Percentiles rank a stretch among this genome's conserved stretches.
Evolutionary conservation across 2,888 invertebrate species (phyloP).

Genomic region (Drosophila lutescens): DNA sequence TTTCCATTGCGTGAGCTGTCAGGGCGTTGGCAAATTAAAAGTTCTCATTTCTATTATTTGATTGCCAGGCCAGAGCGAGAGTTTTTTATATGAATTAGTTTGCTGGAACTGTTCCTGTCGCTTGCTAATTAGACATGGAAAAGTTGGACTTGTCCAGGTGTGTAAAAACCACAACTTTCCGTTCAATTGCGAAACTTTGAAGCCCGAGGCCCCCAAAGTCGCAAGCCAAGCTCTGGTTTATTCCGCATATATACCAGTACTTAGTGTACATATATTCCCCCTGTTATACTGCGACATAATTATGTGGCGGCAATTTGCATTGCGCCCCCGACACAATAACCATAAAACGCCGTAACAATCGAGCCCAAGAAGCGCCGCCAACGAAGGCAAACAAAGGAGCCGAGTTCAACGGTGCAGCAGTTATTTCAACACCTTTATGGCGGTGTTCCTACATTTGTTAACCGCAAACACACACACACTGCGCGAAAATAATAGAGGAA

Average conservation of each 20-base stretch:
- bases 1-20: conserved; percentile 46
- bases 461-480: conserved; percentile 29
- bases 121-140: conserved; percentile 68
- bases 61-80: conserved; percentile 48
- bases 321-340: conserved; percentile 65
- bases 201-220: conserved; percentile 24
- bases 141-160: conserved; percentile 46
- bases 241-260: conserved; percentile 17
- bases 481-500: not conserved
- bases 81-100: conserved; percentile 63
- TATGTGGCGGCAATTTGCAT: conserved; percentile 76
- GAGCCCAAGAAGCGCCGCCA: conserved; percentile 40
- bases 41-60: conserved; percentile 52
- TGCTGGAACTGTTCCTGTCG: conserved; percentile 38
- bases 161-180: conserved; percentile 31
- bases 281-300: conserved; percentile 66
- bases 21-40: conserved; percentile 66
- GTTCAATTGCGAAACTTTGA: conserved; percentile 28
- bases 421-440: conserved; percentile 78
- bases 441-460: conserved; percentile 58
- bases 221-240: conserved; percentile 5
- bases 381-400: conserved; percentile 20
- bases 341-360: conserved; percentile 69
- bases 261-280: conserved; percentile 21
- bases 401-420: conserved; percentile 55